phyloP scores from a whole-genome alignment of 2,888 invertebrate species.

The Gari tellinella region DNA sequence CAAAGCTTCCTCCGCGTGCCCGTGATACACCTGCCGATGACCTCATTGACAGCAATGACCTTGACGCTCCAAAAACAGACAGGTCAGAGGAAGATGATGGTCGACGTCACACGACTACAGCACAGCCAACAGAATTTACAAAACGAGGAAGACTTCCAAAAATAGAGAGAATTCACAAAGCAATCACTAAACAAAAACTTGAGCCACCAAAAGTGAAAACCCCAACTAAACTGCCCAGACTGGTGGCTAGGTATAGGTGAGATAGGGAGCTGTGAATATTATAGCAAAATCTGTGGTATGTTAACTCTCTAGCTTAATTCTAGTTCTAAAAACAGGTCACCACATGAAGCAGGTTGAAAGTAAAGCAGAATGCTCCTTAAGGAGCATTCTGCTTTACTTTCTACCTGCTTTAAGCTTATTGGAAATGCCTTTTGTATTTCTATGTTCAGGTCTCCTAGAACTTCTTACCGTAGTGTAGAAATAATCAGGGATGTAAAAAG shows the following conservation, averaged over 20 bases:
- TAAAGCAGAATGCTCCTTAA: too few species aligned
- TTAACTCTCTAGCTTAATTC: too few species aligned
- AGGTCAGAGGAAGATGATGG: constrained; percentile 27
- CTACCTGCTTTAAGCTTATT: too few species aligned
- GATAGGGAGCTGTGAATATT: neutral
- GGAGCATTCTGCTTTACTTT: too few species aligned
- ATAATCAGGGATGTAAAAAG: too few species aligned
- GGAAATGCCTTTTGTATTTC: too few species aligned
- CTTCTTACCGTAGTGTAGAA: too few species aligned
- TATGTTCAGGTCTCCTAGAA: too few species aligned
- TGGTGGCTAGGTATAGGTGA: constrained; percentile 23
- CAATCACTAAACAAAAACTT: constrained; percentile 22
- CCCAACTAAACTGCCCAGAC: constrained; percentile 25
- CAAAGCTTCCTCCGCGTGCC: constrained; percentile 25
- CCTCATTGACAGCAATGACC: constrained; percentile 21
- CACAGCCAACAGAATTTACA: constrained; percentile 35
- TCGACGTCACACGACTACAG: constrained; percentile 49
- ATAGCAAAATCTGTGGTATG: too few species aligned
- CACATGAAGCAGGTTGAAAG: too few species aligned
- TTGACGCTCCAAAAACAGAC: constrained; percentile 18
- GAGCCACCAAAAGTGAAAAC: constrained; percentile 22
- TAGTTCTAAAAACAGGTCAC: too few species aligned
- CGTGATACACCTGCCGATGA: constrained; percentile 8
- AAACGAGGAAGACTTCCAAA: constrained; percentile 37
- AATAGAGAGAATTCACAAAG: constrained; percentile 28